phyloP scores from a whole-genome alignment of 2,888 invertebrate genomes.

The Dendrolimus houi region DNA sequence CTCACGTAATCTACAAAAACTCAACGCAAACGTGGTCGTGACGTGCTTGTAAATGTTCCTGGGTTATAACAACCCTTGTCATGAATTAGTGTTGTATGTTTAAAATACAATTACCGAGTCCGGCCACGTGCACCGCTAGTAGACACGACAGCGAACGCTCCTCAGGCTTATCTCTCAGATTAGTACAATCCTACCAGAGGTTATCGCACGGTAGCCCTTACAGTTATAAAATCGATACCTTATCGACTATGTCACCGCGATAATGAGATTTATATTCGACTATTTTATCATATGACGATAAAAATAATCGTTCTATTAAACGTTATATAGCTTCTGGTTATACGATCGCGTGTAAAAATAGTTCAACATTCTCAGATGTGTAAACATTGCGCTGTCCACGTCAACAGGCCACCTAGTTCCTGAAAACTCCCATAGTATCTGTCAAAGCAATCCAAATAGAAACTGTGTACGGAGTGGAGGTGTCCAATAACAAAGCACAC shows the following conservation, averaged over 20 bases:
- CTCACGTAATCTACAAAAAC: constrained; percentile 41
- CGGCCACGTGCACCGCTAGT: constrained; percentile 36
- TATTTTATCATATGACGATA: constrained; percentile 42
- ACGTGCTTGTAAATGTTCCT: constrained; percentile 54
- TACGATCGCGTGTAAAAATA: constrained; percentile 2
- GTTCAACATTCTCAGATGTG: constrained; percentile 25
- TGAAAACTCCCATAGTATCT: constrained; percentile 48
- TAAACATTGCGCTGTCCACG: constrained; percentile 28
- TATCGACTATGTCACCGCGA: constrained; percentile 43
- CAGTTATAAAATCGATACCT: constrained; percentile 45
- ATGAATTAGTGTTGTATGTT: constrained; percentile 46
- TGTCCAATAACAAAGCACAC: constrained; percentile 70
- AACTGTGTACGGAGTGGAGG: constrained; percentile 59
- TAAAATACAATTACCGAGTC: constrained; percentile 50
- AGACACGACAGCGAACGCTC: constrained; percentile 35
- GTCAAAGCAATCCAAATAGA: constrained; percentile 58
- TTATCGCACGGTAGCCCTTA: constrained; percentile 61
- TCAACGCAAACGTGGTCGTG: constrained; percentile 35
- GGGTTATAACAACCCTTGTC: constrained; percentile 46
- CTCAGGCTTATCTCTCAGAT: constrained; percentile 54
- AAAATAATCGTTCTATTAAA: constrained; percentile 12
- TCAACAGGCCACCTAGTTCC: constrained; percentile 32
- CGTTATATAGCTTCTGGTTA: too few species aligned
- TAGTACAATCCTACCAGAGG: constrained; percentile 45
- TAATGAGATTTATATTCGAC: constrained; percentile 52